phyloP scores from a whole-genome alignment of 2,113 vertebrate genomes.

The Hydrolagus affinis region DNA sequence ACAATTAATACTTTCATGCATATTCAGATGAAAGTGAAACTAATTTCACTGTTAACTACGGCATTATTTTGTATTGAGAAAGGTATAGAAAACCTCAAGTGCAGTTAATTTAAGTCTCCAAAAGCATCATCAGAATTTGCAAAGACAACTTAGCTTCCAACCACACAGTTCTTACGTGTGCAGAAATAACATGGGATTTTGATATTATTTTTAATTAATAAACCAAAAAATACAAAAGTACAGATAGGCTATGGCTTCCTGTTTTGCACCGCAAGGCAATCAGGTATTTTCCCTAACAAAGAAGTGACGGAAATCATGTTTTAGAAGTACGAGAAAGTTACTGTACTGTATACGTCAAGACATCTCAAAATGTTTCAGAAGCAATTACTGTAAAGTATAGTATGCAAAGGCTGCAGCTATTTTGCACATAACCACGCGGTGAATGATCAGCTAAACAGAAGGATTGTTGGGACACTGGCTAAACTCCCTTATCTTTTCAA shows the following conservation, averaged over 20 bases:
- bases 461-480: too few relatives aligned
- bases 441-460: too few relatives aligned
- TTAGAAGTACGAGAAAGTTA: neutral
- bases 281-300: conserved; percentile 16
- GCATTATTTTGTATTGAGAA: conserved; percentile 11
- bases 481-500: too few relatives aligned
- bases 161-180: neutral
- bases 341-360: too few relatives aligned
- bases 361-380: too few relatives aligned
- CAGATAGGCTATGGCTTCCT: neutral
- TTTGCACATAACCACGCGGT: too few relatives aligned
- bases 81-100: conserved; percentile 12
- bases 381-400: too few relatives aligned
- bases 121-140: neutral
- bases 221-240: neutral
- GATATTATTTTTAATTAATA: neutral
- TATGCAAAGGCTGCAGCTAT: too few relatives aligned
- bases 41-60: neutral
- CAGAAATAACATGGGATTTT: neutral
- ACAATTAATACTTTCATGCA: neutral
- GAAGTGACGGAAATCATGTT: neutral
- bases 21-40: conserved; percentile 25
- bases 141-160: neutral
- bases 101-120: neutral
- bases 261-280: conserved; percentile 1